phyloP scores from a whole-genome alignment of 2,888 invertebrate genomes.

The Cheilosia urbana region DNA sequence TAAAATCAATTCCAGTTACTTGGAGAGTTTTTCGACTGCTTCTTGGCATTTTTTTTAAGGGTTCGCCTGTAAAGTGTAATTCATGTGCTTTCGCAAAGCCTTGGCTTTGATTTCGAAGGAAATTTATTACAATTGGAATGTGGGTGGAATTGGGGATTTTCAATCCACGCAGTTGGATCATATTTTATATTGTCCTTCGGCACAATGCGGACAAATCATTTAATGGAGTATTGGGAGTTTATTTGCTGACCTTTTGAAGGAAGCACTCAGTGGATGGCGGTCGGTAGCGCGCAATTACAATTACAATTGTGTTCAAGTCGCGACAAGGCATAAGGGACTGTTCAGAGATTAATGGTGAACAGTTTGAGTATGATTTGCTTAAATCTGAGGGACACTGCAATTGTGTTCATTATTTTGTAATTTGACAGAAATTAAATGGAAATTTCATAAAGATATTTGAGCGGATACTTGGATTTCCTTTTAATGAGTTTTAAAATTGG shows the following conservation, averaged over 20 bases:
- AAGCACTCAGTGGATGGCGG: not conserved
- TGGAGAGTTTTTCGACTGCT: conserved; percentile 6
- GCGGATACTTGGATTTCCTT: too few species aligned
- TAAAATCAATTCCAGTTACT: conserved; percentile 58
- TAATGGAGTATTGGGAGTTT: conserved; percentile 17
- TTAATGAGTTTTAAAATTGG: too few species aligned
- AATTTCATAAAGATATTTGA: not conserved
- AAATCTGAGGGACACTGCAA: conserved; percentile 34
- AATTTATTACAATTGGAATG: conserved; percentile 61
- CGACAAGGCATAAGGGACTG: conserved; percentile 14
- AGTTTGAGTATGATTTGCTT: conserved; percentile 56
- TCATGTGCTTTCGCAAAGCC: conserved; percentile 44
- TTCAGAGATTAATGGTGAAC: conserved; percentile 56
- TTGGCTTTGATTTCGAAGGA: conserved; percentile 44
- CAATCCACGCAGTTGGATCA: conserved; percentile 41
- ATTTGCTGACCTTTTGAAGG: conserved; percentile 28
- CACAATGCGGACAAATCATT: conserved; percentile 50
- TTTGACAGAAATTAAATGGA: conserved; percentile 37
- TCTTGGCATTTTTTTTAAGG: not conserved
- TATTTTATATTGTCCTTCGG: conserved; percentile 69
- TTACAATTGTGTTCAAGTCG: conserved; percentile 5
- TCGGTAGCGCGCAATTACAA: too few species aligned
- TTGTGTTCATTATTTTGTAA: conserved; percentile 12
- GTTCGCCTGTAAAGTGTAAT: conserved; percentile 55
- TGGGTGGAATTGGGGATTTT: conserved; percentile 12